Conservation (phyloP, 2,888 invertebrate species). For the Pegoplata infirma region DNA sequence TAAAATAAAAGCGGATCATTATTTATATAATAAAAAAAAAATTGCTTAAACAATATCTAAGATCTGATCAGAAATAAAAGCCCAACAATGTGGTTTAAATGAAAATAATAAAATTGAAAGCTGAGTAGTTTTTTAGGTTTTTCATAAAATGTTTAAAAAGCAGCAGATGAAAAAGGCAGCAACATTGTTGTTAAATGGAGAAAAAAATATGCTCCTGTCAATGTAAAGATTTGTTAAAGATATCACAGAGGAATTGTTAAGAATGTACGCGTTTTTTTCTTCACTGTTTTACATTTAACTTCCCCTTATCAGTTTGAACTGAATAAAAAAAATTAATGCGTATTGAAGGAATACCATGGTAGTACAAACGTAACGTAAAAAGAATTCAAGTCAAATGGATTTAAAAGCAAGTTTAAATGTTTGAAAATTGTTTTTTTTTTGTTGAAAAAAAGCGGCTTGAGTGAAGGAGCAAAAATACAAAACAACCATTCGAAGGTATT, state of each 20-base stretch:
- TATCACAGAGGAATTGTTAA: constrained; percentile 28
- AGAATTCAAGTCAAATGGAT: neutral
- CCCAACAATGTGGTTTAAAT: constrained; percentile 24
- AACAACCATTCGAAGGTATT: constrained; percentile 23
- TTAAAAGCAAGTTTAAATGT: constrained; percentile 15
- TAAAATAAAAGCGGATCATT: constrained; percentile 34
- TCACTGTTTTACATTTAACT: constrained; percentile 16
- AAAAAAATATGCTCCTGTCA: constrained; percentile 61
- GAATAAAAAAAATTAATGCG: constrained; percentile 36
- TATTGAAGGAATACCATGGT: constrained; percentile 12
- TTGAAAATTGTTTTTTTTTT: constrained; percentile 28
- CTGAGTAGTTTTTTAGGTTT: neutral
- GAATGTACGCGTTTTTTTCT: constrained; percentile 30
- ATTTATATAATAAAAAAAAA: constrained; percentile 8
- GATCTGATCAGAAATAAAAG: constrained; percentile 29
- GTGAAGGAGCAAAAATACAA: neutral
- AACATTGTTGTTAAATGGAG: constrained; percentile 54
- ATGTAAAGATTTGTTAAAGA: constrained; percentile 52
- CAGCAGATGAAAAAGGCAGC: neutral
- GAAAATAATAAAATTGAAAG: constrained; percentile 3
- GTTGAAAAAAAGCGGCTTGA: constrained; percentile 23
- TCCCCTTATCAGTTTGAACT: constrained; percentile 41
- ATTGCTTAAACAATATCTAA: constrained; percentile 27
- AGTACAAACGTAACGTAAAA: constrained; percentile 12
- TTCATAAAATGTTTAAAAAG: constrained; percentile 11